Conservation (phyloP, 2,797 vertebrate species). For the Heliangelus exortis region DNA sequence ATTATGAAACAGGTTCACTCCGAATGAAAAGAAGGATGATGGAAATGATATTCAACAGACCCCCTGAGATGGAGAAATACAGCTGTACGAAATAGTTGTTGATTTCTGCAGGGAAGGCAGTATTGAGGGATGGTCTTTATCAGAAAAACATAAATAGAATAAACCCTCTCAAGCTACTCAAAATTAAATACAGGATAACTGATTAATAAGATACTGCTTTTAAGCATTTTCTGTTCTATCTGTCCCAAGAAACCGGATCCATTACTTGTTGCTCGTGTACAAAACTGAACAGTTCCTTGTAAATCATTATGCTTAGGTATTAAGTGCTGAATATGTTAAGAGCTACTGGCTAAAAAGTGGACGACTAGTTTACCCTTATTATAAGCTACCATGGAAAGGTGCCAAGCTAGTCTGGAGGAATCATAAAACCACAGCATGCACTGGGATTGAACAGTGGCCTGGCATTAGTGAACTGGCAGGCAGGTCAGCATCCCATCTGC, state of each 20-base stretch:
- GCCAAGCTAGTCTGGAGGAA: not conserved
- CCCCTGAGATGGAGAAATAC: not conserved
- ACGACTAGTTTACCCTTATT: not conserved
- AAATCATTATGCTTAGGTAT: not conserved
- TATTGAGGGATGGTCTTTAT: not conserved
- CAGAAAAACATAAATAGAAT: not conserved
- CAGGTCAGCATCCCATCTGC: not conserved
- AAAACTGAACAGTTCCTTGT: not conserved
- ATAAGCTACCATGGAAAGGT: not conserved
- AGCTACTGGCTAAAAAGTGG: not conserved
- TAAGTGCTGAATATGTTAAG: not conserved
- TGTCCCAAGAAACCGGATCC: not conserved
- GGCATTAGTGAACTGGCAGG: not conserved
- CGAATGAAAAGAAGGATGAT: not conserved
- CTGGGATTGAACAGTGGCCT: not conserved
- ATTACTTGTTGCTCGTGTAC: not conserved
- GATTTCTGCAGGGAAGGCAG: not conserved
- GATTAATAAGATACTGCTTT: not conserved
- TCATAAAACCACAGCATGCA: not conserved
- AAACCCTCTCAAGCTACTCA: not conserved
- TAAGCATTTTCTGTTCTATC: not conserved
- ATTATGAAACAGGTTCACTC: not conserved
- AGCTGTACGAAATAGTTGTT: not conserved
- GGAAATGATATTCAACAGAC: not conserved
- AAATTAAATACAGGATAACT: not conserved